phyloP scores from a whole-genome alignment of 2,888 invertebrate genomes.

The Vandiemenella viatica region DNA sequence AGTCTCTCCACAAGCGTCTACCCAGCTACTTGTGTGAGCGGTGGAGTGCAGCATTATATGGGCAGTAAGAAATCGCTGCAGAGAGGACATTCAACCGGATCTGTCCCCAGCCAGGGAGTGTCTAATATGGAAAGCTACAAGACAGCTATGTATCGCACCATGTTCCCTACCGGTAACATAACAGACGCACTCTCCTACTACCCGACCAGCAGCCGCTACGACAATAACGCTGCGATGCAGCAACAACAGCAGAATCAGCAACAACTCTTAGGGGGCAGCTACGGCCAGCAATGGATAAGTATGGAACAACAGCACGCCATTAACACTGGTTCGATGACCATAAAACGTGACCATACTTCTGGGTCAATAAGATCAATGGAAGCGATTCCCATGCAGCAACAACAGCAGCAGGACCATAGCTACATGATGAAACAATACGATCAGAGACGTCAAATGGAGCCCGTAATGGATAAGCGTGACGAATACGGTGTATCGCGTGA shows the following conservation, averaged over 20 bases:
- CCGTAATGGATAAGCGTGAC: conserved; percentile 20
- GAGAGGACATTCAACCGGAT: conserved; percentile 29
- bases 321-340: not conserved
- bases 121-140: conserved; percentile 48
- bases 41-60: not conserved
- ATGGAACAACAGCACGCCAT: conserved; percentile 2
- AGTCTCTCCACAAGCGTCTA: conserved; percentile 8
- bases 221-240: conserved; percentile 19
- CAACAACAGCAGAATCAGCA: not conserved
- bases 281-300: not conserved
- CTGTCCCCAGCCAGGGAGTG: conserved; percentile 36
- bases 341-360: conserved; percentile 30
- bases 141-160: conserved; percentile 44
- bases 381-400: conserved; percentile 25
- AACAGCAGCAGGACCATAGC: conserved; percentile 26
- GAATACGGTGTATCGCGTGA: conserved; percentile 7
- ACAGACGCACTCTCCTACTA: conserved; percentile 72
- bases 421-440: conserved; percentile 7
- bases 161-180: conserved; percentile 52
- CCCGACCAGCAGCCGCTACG: conserved; percentile 52
- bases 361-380: conserved; percentile 47
- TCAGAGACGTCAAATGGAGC: conserved; percentile 16
- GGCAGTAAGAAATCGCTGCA: conserved; percentile 34
- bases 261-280: not conserved
- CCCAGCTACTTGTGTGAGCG: conserved; percentile 1